Evolutionary conservation across 2,888 invertebrate species (phyloP).

Genomic region (Platerodrilus igneus): DNA sequence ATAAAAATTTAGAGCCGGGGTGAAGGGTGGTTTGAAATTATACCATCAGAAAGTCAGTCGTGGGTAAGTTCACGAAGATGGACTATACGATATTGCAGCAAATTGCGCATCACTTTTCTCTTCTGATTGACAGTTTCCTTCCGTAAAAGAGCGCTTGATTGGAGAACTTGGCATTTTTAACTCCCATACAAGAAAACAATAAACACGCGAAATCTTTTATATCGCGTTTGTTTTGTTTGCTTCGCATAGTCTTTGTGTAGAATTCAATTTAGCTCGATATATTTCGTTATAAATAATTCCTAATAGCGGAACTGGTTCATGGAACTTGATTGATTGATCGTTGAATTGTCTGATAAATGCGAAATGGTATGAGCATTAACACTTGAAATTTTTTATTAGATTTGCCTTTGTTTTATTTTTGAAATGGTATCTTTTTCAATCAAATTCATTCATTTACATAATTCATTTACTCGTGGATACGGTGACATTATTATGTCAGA

Average conservation of each 20-base stretch:
- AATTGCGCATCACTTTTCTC: conserved; percentile 39
- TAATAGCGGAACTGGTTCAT: conserved; percentile 10
- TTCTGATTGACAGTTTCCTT: conserved; percentile 45
- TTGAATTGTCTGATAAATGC: conserved; percentile 17
- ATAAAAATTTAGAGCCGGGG: conserved; percentile 40
- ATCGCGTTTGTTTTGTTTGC: background rate
- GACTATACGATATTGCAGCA: conserved; percentile 37
- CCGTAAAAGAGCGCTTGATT: conserved; percentile 32
- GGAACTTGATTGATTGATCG: conserved; percentile 12
- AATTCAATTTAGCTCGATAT: conserved; percentile 13
- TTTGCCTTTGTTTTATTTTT: conserved; percentile 5
- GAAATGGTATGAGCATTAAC: conserved; percentile 12
- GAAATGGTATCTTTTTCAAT: conserved; percentile 4
- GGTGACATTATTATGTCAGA: too few species aligned
- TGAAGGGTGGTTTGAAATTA: conserved; percentile 42
- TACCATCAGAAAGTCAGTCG: conserved; percentile 39
- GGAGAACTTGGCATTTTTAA: conserved; percentile 13
- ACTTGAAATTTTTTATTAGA: conserved; percentile 18
- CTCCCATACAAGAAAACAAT: conserved; percentile 2
- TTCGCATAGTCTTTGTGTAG: too few species aligned
- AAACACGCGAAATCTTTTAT: conserved; percentile 1
- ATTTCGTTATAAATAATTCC: conserved; percentile 10
- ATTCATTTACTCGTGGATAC: too few species aligned
- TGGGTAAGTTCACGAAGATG: conserved; percentile 31
- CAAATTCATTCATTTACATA: background rate